Conservation (phyloP, 2,113 vertebrate genomes). For the Tretioscincus oriximinensis region DNA sequence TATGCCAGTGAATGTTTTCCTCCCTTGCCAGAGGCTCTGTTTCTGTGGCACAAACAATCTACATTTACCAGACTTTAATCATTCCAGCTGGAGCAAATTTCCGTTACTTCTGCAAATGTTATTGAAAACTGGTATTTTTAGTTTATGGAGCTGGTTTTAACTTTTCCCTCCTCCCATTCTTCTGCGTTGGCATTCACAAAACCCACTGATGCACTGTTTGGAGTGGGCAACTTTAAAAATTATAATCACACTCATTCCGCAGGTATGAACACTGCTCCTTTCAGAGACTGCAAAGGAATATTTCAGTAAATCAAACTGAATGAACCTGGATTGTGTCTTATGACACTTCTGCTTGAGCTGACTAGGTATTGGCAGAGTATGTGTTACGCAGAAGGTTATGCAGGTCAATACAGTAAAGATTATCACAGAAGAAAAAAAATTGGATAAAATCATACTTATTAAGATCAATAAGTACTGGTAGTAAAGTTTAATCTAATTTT, state of each 20-base stretch:
- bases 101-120: slow-evolving; percentile 46
- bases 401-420: neutral
- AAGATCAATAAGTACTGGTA: too few species aligned
- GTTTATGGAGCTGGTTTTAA: slow-evolving; percentile 24
- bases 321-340: neutral
- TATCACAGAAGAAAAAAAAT: neutral
- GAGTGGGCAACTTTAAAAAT: neutral
- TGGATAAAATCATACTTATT: too few species aligned
- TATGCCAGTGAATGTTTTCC: slow-evolving; percentile 62
- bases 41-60: slow-evolving; percentile 61
- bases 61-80: slow-evolving; percentile 58
- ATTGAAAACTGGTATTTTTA: slow-evolving; percentile 39
- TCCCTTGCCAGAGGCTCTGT: slow-evolving; percentile 61
- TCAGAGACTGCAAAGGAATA: neutral
- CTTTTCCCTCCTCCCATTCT: slow-evolving; percentile 3
- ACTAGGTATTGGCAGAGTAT: slow-evolving; percentile 5
- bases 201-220: neutral
- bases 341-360: neutral
- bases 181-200: neutral
- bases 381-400: neutral
- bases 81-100: slow-evolving; percentile 62
- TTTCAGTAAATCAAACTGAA: neutral
- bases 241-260: neutral
- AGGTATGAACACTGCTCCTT: neutral
- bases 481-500: too few species aligned